These are phyloP conservation scores for Pogonognathellus flavescens DNA, from an alignment of 1,140 invertebrate species.

Conservation along the genomic window DNA sequence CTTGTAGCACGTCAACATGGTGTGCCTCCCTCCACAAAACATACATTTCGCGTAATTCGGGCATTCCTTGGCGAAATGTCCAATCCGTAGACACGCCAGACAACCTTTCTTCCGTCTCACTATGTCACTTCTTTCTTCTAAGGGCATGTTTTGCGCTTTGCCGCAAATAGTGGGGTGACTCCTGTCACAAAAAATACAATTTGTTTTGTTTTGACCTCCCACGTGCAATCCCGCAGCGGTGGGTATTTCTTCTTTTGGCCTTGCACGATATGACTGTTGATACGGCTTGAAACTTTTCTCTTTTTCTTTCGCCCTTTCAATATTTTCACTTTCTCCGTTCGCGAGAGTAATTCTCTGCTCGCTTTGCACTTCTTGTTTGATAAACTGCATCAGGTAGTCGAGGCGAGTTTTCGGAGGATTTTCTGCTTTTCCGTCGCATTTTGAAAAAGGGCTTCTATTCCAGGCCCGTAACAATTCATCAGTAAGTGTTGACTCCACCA, in stretches of 20 bases:
- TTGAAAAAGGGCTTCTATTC: conserved; percentile 57
- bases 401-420: background rate
- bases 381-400: background rate
- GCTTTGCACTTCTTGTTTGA: background rate
- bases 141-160: conserved; percentile 21
- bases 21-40: background rate
- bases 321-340: background rate
- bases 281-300: background rate
- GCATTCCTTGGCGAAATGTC: conserved; percentile 23
- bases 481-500: conserved; percentile 67
- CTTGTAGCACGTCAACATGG: background rate
- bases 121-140: background rate
- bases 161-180: background rate
- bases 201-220: background rate
- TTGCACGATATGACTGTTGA: background rate
- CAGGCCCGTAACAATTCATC: conserved; percentile 67
- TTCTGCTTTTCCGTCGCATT: background rate
- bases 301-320: background rate
- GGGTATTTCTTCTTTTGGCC: no score
- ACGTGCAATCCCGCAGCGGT: no score
- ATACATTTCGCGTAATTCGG: background rate
- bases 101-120: conserved; percentile 33
- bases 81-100: conserved; percentile 15
- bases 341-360: background rate
- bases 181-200: conserved; percentile 53